phyloP scores from a whole-genome alignment of 2,797 vertebrate species.

The Cyprinella venusta region DNA sequence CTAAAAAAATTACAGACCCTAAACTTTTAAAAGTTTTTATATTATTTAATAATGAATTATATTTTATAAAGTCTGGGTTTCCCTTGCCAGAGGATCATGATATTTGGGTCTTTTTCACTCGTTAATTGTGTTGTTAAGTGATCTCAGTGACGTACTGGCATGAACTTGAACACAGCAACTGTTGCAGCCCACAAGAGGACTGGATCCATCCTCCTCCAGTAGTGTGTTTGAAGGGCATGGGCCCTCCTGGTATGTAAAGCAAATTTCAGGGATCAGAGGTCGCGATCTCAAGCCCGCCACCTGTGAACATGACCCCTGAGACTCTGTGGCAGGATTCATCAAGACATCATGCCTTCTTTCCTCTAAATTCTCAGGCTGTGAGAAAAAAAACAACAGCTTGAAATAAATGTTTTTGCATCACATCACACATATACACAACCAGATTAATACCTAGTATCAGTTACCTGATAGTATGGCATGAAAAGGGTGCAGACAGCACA shows the following conservation, averaged over 20 bases:
- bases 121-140: conserved; percentile 23
- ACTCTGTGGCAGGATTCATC: background rate
- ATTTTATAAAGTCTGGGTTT: background rate
- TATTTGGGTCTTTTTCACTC: background rate
- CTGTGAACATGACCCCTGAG: conserved; percentile 23
- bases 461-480: conserved; percentile 93
- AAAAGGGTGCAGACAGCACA: conserved; percentile 95
- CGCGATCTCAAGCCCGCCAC: conserved; percentile 75
- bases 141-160: conserved; percentile 84
- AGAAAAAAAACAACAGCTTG: background rate
- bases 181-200: conserved; percentile 88
- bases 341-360: conserved; percentile 56
- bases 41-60: background rate
- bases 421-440: background rate
- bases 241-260: conserved; percentile 93
- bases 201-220: conserved; percentile 92
- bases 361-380: conserved; percentile 78
- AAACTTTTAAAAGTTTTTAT: background rate
- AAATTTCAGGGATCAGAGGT: conserved; percentile 95
- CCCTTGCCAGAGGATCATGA: background rate
- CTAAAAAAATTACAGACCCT: background rate
- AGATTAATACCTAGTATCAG: background rate
- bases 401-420: conserved; percentile 6
- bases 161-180: conserved; percentile 91
- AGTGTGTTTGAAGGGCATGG: conserved; percentile 88